phyloP scores from a whole-genome alignment of 53 echinoderm and acorn worm genomes.

The Astropecten irregularis region DNA sequence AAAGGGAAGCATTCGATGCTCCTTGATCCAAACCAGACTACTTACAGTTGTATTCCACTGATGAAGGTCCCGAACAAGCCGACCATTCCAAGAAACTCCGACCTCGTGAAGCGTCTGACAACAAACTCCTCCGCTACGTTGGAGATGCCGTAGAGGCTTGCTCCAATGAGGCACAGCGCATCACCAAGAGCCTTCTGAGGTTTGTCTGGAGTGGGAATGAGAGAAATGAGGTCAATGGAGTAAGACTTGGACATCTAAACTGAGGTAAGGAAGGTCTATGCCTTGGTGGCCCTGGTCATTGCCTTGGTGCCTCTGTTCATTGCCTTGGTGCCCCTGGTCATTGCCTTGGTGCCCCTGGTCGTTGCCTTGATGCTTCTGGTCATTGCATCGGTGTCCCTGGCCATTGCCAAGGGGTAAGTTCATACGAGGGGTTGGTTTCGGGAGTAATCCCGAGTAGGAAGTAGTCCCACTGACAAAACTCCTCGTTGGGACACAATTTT shows the following conservation, averaged over 20 bases:
- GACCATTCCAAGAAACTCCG: conserved; percentile 92
- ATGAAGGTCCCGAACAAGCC: conserved; percentile 95
- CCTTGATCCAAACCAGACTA: background rate
- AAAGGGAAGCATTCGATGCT: too few relatives aligned
- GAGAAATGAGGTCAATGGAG: background rate
- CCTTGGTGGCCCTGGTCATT: too few relatives aligned
- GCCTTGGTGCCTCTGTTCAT: too few relatives aligned
- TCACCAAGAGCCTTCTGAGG: conserved; percentile 81
- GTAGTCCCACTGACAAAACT: too few relatives aligned
- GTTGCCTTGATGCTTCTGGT: too few relatives aligned
- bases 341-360: too few relatives aligned
- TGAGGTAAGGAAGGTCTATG: background rate
- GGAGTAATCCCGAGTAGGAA: too few relatives aligned
- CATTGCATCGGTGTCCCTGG: too few relatives aligned
- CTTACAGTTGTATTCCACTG: conserved; percentile 95
- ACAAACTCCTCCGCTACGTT: conserved; percentile 97
- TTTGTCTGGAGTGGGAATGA: conserved; percentile 40
- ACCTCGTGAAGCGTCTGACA: conserved; percentile 76
- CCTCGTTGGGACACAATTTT: too few relatives aligned
- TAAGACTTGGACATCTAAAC: background rate
- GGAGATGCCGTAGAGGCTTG: conserved; percentile 90
- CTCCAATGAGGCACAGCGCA: conserved; percentile 84
- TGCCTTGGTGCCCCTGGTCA: too few relatives aligned
- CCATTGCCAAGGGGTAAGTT: too few relatives aligned
- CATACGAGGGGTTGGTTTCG: too few relatives aligned